Evolutionary conservation across 1,140 invertebrate genomes (phyloP), one percentile per base, ranked within the genome.

Genomic region (Delia radicum): DNA sequence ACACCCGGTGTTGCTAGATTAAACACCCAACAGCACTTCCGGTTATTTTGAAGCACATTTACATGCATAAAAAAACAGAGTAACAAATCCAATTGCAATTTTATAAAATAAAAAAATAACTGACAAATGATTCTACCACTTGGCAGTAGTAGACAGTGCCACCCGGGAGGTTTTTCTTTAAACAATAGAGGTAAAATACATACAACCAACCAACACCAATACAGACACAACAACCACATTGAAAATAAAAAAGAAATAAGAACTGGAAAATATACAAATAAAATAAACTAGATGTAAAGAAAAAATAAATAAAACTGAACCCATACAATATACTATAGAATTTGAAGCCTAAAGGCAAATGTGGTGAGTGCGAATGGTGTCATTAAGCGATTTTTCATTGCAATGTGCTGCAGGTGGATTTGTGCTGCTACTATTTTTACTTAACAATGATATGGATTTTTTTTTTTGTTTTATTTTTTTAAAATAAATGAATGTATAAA

Each of bases 351-450:
- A 62, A 21, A 65, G 73, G 62, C 72, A 18, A 55, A 55, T 55
- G 37, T 74, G 72, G 62, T 27, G 75, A 48, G 62, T 42, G 65
- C 71, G 71, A 84, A 84, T 81, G 81, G 79, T 83, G 83, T 81
- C 81, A 85, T 84, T 85, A 85, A 85, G 79, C 83, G 83, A 84
- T 85, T 85, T 85, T 85, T 84, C 82, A 83, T 82, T 79, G 83
- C 80, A 71, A 67, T 62, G 26, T 71, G 67, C 74, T 75, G 74
- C 74, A 75, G 74, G 67, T 75, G 74, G 28, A 71, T 72, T 72
- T 73, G 18, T 42, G 72, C n/a, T 55, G 46, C 6, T 55, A n/a
- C 7, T 0, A 4, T 21, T 28, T 48, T 18, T 55, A 48, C 31
- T 61, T 27, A 15, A 13, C 28, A 61, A 48, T 61, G 24, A 55